A percentile compares a stretch with the other conserved stretches of the same genome.
phyloP scores from a whole-genome alignment of 2,888 invertebrate species.

The Ariolimax columbianus region DNA sequence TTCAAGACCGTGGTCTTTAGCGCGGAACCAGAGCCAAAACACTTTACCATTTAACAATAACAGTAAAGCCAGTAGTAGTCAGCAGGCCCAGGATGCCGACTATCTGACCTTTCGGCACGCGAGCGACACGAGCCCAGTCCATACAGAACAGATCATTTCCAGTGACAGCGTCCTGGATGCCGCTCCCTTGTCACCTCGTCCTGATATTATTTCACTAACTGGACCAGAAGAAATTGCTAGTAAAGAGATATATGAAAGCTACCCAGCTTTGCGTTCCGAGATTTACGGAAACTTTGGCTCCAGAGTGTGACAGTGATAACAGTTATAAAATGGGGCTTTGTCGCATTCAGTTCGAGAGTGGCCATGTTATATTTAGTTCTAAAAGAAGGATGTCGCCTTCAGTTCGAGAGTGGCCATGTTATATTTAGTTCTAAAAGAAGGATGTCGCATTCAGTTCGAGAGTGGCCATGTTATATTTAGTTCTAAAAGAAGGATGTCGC shows the following conservation, averaged over 20 bases:
- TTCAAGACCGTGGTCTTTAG: neutral
- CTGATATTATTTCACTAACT: neutral
- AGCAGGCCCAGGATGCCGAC: neutral
- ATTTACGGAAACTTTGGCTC: neutral
- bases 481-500: no score
- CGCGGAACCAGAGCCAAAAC: neutral
- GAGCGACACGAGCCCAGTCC: neutral
- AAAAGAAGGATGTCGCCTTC: no score
- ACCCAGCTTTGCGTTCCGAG: constrained; percentile 3
- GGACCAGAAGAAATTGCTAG: neutral
- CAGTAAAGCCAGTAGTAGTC: neutral
- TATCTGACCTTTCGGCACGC: neutral
- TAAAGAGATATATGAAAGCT: constrained; percentile 6
- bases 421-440: no score
- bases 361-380: no score
- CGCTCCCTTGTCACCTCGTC: neutral
- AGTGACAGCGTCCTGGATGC: neutral
- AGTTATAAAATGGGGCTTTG: neutral
- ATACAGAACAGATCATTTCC: constrained; percentile 1
- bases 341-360: neutral
- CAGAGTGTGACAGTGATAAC: neutral
- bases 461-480: no score
- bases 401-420: no score
- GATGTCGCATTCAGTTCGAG: no score
- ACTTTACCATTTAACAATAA: neutral